Evolutionary conservation across 2,888 invertebrate genomes (phyloP).

Genomic region (Nymphalis urticae): DNA sequence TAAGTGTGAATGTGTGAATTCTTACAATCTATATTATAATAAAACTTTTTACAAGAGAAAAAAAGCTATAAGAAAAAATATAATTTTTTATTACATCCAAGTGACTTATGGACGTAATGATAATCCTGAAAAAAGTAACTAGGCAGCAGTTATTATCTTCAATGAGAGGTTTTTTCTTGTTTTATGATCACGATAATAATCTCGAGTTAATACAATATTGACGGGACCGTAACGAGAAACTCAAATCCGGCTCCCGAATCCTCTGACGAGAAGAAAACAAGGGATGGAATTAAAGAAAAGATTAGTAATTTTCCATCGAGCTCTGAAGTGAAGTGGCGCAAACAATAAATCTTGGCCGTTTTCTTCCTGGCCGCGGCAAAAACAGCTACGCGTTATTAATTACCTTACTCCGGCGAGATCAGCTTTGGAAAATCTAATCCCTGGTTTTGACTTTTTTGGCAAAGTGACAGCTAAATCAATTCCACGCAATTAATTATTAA

Average conservation of each 20-base stretch:
- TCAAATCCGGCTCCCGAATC: slow-evolving; percentile 33
- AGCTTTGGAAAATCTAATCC: slow-evolving; percentile 70
- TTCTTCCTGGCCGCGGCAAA: slow-evolving; percentile 59
- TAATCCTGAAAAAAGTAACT: slow-evolving; percentile 2
- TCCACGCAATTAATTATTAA: slow-evolving; percentile 25
- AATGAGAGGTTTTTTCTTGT: not conserved
- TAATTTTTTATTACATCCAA: no score
- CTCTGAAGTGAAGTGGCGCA: slow-evolving; percentile 61
- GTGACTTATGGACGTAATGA: not conserved
- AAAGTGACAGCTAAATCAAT: slow-evolving; percentile 27
- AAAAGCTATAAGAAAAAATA: no score
- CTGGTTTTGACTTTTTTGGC: slow-evolving; percentile 66
- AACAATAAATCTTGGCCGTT: slow-evolving; percentile 74
- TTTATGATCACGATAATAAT: slow-evolving; percentile 10
- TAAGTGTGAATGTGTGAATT: no score
- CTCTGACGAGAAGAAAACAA: slow-evolving; percentile 35
- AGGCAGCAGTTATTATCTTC: not conserved
- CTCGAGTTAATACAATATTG: slow-evolving; percentile 27
- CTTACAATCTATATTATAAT: no score
- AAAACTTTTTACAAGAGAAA: no score
- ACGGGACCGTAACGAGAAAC: slow-evolving; percentile 29
- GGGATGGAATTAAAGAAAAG: slow-evolving; percentile 40
- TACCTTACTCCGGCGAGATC: slow-evolving; percentile 64
- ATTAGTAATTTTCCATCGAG: slow-evolving; percentile 40
- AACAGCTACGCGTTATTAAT: slow-evolving; percentile 68